Evolutionary conservation across 1,140 invertebrate genomes (phyloP).

Genomic region (Anthonomus grandis): DNA sequence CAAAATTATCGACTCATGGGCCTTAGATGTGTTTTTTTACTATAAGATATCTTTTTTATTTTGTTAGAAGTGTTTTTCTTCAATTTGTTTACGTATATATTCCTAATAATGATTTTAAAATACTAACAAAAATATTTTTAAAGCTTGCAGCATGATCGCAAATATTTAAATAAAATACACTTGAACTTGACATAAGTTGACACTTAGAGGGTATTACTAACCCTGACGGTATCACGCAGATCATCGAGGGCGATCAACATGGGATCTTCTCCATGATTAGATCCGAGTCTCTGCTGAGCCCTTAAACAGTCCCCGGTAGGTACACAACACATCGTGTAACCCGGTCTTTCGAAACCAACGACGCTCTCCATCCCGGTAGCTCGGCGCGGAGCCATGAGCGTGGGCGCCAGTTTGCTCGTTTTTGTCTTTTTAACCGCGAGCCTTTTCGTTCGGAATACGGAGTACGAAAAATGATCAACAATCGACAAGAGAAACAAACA

Average conservation of each 20-base stretch:
- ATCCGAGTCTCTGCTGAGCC: constrained; percentile 48
- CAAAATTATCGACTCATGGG: too few relatives aligned
- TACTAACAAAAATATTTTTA: too few relatives aligned
- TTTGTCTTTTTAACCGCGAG: too few relatives aligned
- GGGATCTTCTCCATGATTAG: constrained; percentile 49
- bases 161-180: too few relatives aligned
- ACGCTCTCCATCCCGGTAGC: constrained; percentile 33
- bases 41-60: too few relatives aligned
- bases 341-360: constrained; percentile 38
- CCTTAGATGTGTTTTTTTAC: too few relatives aligned
- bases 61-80: too few relatives aligned
- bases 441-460: constrained; percentile 13
- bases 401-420: too few relatives aligned
- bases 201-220: constrained; percentile 8
- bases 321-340: constrained; percentile 71
- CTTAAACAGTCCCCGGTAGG: constrained; percentile 75
- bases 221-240: constrained; percentile 72
- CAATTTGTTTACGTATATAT: too few relatives aligned
- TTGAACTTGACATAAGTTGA: constrained; percentile 23
- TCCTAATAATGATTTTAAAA: too few relatives aligned
- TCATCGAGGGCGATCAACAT: constrained; percentile 68
- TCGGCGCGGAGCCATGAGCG: constrained; percentile 25
- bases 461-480: not conserved
- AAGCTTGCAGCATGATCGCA: too few relatives aligned
- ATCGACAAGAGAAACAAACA: too few relatives aligned